Base-by-base conservation (phyloP, 2,888 invertebrate species). In the Calephelis perditalis region DNA sequence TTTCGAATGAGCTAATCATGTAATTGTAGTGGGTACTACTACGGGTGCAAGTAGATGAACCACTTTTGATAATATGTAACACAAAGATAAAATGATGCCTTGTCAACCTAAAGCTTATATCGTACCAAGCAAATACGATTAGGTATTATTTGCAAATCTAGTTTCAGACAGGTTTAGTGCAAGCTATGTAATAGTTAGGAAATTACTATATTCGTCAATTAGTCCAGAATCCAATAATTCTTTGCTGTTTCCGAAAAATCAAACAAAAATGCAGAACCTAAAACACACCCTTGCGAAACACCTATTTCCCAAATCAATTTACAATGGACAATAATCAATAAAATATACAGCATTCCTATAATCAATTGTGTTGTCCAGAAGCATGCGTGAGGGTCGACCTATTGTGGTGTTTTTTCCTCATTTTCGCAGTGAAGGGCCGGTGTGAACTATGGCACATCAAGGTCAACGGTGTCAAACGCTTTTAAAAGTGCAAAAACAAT, bases 351-450 rank as follows among this genome's bases (percentile, higher is more conserved):
- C 81, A 77, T 73, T 75, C 72, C 73, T 80, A 75, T 88, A 88
- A 88, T 88, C 87, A 82, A 88, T 87, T 88, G 86, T 87, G 78
- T 85, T 81, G 82, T 82, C 80, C 78, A 79, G 76, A 77, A 71
- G 73, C 77, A 77, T 75, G 80, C 78, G 74, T 76, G 82, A 81
- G 84, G 84, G 79, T 76, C 84, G 72, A 73, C 73, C 81, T 74
- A 87, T 89, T 89, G 88, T 86, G 72, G 70, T 71, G 81, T 85
- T 89, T 89, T 88, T 89, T 83, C 82, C 81, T 83, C 81, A 84
- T 85, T 87, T 86, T 73, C 83, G 77, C 80, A 82, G 89, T 88
- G 89, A 89, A 89, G 89, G 89, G 89, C 81, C 84, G 83, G 87
- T 86, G 85, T 83, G 87, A 86, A 87, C 83, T 81, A 80, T 79